phyloP scores from a whole-genome alignment of 2,113 vertebrate genomes.

The Paramormyrops kingsleyae region DNA sequence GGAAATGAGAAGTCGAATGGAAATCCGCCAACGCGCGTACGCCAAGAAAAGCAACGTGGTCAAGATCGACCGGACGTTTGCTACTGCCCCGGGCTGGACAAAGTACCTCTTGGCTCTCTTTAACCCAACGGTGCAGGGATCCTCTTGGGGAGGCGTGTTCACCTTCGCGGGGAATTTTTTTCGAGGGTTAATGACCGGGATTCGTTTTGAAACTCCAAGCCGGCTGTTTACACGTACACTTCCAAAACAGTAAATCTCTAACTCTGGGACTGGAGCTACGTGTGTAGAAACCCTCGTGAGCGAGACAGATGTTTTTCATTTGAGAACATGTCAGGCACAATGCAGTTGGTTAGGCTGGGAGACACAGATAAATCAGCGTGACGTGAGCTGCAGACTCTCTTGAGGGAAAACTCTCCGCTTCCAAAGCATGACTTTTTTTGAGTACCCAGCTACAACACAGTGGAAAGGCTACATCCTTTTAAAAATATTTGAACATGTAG shows the following conservation, averaged over 20 bases:
- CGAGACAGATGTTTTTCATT: conserved; percentile 27
- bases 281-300: conserved; percentile 23
- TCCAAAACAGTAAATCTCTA: conserved; percentile 29
- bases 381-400: neutral
- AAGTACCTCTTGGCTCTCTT: neutral
- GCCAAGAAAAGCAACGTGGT: conserved; percentile 7
- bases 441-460: neutral
- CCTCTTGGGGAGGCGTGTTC: neutral
- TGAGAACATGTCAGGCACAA: conserved; percentile 11
- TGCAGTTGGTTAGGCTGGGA: neutral
- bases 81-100: neutral
- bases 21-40: neutral
- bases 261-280: conserved; percentile 12
- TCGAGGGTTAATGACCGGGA: neutral
- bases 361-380: neutral
- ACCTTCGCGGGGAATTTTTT: neutral
- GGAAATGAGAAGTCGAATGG: neutral
- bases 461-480: neutral
- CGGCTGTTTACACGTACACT: conserved; percentile 18
- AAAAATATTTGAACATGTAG: neutral
- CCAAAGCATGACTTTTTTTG: neutral
- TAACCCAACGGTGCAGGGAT: neutral
- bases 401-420: neutral
- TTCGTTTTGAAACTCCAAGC: neutral
- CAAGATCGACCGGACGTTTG: neutral